phyloP scores from a whole-genome alignment of 2,888 invertebrate genomes.

The Xanthia icteritia region DNA sequence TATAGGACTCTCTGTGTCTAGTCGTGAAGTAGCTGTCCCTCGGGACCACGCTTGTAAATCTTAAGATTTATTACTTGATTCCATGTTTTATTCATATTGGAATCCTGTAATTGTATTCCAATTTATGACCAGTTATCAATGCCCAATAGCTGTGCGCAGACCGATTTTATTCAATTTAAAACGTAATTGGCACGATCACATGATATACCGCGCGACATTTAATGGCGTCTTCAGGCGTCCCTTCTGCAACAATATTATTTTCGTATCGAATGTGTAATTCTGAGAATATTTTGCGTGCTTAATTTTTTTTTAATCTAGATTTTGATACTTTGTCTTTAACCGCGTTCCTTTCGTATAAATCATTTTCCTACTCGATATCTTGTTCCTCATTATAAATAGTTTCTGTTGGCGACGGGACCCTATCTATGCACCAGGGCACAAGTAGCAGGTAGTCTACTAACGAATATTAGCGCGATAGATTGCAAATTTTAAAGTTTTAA shows the following conservation, averaged over 20 bases:
- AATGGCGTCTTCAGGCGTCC: conserved; percentile 39
- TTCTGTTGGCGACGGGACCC: too few species aligned
- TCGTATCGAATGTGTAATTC: conserved; percentile 12
- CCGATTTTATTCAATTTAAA: conserved; percentile 58
- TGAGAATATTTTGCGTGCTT: background rate
- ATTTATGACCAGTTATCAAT: conserved; percentile 44
- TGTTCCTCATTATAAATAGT: background rate
- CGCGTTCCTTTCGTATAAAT: background rate
- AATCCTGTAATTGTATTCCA: conserved; percentile 35
- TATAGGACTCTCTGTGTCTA: background rate
- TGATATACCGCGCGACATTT: conserved; percentile 27
- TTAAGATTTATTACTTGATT: conserved; percentile 28
- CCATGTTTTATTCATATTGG: conserved; percentile 30
- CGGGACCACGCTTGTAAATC: conserved; percentile 1
- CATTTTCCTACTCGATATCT: background rate
- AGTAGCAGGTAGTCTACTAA: too few species aligned
- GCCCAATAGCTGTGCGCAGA: conserved; percentile 36
- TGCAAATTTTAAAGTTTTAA: too few species aligned
- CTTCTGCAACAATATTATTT: conserved; percentile 35
- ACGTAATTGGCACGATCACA: conserved; percentile 59
- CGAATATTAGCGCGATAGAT: too few species aligned
- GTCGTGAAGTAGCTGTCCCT: background rate
- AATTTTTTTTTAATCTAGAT: background rate
- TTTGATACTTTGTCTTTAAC: background rate
- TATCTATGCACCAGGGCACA: too few species aligned